Evolutionary conservation across 2,888 invertebrate genomes (phyloP), one percentile per base, ranked within the genome.

Genomic region (Microplitis manilae): DNA sequence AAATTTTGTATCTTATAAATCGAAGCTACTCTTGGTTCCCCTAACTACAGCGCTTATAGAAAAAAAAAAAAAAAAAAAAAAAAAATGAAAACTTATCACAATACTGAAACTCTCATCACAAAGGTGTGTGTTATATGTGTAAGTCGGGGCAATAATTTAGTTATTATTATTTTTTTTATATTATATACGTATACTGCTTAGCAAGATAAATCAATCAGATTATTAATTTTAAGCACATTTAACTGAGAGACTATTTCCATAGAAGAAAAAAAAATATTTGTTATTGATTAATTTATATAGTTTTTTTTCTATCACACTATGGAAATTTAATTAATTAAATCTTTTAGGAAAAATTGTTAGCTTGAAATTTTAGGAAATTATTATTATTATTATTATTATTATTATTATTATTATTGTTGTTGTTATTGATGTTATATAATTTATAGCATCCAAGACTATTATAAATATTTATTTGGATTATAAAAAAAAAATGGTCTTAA

Each of bases 321-420:
- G 6, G 20, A 6, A 64, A 64, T 64, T 64, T 64, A 15, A 20
- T 64, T 17, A 15, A 15, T 30, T 38, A 67, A 38, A 67, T 13
- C 5, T 9, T 67, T 38, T 67, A 67, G 67, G 67, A 20, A n/a
- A 39, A 67, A 67, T 67, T 67, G 67, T 67, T 67, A 9, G 13
- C 8, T 9, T 50, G 9, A 62, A 62, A n/a, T 62, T 62, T 2
- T 62, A 62, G 62, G 17, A n/a, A 62, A 62, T 38, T 67, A 67
- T 38, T 30, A 30, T 30, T 30, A 30, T 30, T 30, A 30, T 30
- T 30, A 30, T 30, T 30, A 30, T 30, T 20, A 20, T 20, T 2
- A 20, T 20, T 20, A 20, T 20, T 20, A 20, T 20, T 20, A 20
- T 20, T 20, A 1, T 20, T 20, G 2, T 20, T 20, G 2, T 20